Evolutionary conservation across 1,140 invertebrate genomes (phyloP).

Genomic region (Temnothorax longispinosus): DNA sequence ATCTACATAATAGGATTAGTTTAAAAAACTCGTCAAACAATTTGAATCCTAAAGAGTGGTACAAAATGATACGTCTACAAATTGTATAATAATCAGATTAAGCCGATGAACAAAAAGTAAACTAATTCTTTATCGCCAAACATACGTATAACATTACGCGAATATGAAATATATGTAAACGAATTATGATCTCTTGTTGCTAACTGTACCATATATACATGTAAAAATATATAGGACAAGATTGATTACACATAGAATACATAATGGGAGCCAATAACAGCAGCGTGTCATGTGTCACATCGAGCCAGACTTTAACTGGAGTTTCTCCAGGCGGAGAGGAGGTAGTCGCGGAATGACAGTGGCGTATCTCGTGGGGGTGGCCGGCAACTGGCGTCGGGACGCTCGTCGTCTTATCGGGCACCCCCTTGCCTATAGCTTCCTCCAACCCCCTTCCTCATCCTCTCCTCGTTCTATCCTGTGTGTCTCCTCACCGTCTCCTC

Average conservation of each 20-base stretch:
- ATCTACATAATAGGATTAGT: background rate
- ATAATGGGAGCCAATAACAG: conserved; percentile 13
- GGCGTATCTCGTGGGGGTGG: conserved; percentile 73
- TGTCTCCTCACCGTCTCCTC: conserved; percentile 52
- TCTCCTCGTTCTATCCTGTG: conserved; percentile 66
- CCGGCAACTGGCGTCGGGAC: conserved; percentile 77
- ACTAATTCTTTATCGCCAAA: background rate
- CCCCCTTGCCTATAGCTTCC: conserved; percentile 62
- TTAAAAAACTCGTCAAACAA: background rate
- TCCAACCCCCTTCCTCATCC: conserved; percentile 53
- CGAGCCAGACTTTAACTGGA: conserved; percentile 15
- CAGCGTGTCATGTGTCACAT: conserved; percentile 21
- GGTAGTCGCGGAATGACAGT: conserved; percentile 73
- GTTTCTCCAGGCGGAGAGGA: conserved; percentile 33
- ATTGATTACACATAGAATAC: background rate
- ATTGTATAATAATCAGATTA: background rate
- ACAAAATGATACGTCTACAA: background rate
- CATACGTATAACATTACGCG: background rate
- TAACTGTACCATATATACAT: background rate
- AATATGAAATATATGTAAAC: background rate
- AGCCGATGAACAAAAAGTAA: background rate
- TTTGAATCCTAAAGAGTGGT: background rate
- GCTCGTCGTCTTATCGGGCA: conserved; percentile 82
- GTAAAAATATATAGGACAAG: background rate
- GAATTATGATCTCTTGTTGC: background rate